phyloP scores from a whole-genome alignment of 1,140 invertebrate genomes.

The Heliconius hermathena region DNA sequence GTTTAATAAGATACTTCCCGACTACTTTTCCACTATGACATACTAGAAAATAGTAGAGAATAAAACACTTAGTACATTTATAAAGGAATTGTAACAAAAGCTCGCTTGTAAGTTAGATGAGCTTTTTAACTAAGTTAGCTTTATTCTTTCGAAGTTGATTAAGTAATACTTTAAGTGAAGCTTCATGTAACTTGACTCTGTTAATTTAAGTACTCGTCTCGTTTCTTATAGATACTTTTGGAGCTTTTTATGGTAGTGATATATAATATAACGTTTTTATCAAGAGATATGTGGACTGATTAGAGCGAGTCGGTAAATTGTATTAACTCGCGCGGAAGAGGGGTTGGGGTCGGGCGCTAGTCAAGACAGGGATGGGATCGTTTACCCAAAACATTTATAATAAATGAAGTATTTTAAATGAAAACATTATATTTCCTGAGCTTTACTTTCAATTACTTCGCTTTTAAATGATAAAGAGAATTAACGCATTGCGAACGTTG shows the following conservation, averaged over 20 bases:
- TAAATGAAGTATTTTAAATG: not conserved
- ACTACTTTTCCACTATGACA: not conserved
- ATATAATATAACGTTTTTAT: not conserved
- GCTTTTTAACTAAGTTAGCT: conserved; percentile 4
- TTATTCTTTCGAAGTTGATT: not conserved
- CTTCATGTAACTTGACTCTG: not conserved
- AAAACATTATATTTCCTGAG: not conserved
- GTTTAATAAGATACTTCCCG: not conserved
- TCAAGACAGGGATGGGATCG: not conserved
- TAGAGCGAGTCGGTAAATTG: not conserved
- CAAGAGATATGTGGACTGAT: not conserved
- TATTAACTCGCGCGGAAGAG: conserved; percentile 5
- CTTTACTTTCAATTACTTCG: not conserved
- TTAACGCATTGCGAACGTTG: too few species aligned
- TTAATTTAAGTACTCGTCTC: not conserved
- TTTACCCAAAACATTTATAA: not conserved
- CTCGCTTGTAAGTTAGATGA: conserved; percentile 4
- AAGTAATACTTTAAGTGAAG: conserved; percentile 4
- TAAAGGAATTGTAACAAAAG: not conserved
- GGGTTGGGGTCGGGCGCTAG: conserved; percentile 2
- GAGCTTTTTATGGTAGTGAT: not conserved
- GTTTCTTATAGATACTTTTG: not conserved
- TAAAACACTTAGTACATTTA: not conserved
- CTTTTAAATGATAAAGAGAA: not conserved
- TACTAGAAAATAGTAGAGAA: not conserved